These are phyloP conservation scores for Furcifer pardalis DNA, from an alignment of 2,797 vertebrate genomes.

Conservation along the genomic window DNA sequence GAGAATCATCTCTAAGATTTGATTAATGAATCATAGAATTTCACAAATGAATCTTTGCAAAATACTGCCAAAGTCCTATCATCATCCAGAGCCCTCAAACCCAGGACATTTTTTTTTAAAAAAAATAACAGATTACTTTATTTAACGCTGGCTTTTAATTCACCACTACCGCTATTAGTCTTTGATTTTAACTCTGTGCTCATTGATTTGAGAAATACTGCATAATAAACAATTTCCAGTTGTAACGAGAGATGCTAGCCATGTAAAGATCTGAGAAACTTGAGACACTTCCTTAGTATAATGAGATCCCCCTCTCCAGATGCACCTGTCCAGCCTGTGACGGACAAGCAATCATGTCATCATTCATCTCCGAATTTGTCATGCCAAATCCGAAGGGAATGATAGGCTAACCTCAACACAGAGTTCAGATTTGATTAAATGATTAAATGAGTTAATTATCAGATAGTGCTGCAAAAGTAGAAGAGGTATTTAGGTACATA, in stretches of 20 bases:
- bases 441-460: conserved; percentile 35
- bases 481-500: not conserved
- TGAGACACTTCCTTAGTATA: conserved; percentile 51
- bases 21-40: not conserved
- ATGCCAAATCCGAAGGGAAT: conserved; percentile 56
- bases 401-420: conserved; percentile 52
- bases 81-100: not conserved
- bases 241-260: conserved; percentile 67
- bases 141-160: conserved; percentile 54
- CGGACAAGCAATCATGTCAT: conserved; percentile 74
- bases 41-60: not conserved
- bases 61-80: not conserved
- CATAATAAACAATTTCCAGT: conserved; percentile 56
- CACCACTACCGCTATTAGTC: conserved; percentile 52
- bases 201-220: conserved; percentile 34
- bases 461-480: not conserved
- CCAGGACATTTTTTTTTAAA: not conserved
- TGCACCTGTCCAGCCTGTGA: conserved; percentile 71
- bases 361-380: conserved; percentile 61
- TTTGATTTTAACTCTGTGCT: conserved; percentile 42
- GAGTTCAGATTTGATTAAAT: conserved; percentile 41
- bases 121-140: not conserved
- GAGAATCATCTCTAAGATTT: not conserved
- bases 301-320: conserved; percentile 54
- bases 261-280: conserved; percentile 41